Conservation (phyloP, 64 coral and sea anemone genomes). For the Acropora yongei region DNA sequence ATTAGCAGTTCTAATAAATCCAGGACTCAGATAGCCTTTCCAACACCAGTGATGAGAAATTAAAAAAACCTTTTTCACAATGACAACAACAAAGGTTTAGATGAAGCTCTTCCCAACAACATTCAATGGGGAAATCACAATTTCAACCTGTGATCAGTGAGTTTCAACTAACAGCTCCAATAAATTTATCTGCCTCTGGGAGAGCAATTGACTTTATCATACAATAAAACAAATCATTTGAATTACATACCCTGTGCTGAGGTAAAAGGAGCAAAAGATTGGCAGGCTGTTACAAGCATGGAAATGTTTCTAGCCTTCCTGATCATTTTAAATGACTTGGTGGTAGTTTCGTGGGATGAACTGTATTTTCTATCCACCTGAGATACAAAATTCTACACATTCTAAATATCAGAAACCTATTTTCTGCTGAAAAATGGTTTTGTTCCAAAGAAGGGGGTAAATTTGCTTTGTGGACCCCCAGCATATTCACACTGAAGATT, state of each 20-base stretch:
- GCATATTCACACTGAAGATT: not conserved
- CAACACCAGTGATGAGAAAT: not conserved
- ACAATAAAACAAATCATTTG: not conserved
- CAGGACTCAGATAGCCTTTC: not conserved
- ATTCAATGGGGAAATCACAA: not conserved
- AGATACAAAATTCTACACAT: constrained; percentile 6
- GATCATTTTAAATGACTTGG: constrained; percentile 25
- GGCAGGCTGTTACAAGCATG: not conserved
- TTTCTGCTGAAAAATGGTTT: constrained; percentile 17
- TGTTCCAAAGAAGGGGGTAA: constrained; percentile 39
- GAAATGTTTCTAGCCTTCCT: constrained; percentile 53
- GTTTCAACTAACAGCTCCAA: not conserved
- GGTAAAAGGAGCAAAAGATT: not conserved
- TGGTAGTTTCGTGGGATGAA: constrained; percentile 1
- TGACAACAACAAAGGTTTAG: not conserved
- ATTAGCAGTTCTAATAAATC: not conserved
- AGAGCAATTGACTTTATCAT: not conserved
- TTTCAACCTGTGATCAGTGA: not conserved
- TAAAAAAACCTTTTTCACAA: not conserved
- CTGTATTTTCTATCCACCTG: constrained; percentile 24
- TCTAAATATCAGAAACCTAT: constrained; percentile 13
- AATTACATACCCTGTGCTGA: not conserved
- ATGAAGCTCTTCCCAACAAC: not conserved
- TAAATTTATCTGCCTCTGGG: not conserved
- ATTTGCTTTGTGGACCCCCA: constrained; percentile 38